These are phyloP conservation scores for Miltochrista miniata DNA, from an alignment of 2,888 invertebrate genomes.

Conservation along the genomic window DNA sequence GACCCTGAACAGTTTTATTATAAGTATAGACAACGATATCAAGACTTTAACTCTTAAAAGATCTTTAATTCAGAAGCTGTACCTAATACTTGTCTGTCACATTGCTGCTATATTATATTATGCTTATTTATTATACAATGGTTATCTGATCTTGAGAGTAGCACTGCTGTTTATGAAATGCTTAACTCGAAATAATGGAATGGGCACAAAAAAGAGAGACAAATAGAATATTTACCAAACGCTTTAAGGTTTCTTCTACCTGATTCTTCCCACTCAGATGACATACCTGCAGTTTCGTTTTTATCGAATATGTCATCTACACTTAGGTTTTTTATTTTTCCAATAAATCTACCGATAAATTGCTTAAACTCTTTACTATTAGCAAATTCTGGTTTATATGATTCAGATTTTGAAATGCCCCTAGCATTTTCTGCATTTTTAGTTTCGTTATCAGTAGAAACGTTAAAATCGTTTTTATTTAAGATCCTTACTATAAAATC, in stretches of 20 bases:
- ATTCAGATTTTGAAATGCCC: neutral
- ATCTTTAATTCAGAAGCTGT: too few relatives aligned
- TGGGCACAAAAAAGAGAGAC: too few relatives aligned
- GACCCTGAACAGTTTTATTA: too few relatives aligned
- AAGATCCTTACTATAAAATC: constrained; percentile 31
- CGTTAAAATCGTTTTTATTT: constrained; percentile 12
- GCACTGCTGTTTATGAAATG: too few relatives aligned
- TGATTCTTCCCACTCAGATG: neutral
- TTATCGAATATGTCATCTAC: constrained; percentile 11
- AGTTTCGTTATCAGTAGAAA: neutral
- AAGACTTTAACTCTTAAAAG: too few relatives aligned
- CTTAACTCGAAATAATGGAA: too few relatives aligned
- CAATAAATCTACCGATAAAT: constrained; percentile 14
- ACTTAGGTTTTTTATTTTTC: constrained; percentile 13
- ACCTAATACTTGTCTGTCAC: too few relatives aligned
- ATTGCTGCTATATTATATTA: too few relatives aligned
- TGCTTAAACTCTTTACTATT: constrained; percentile 20
- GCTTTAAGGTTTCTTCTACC: constrained; percentile 18
- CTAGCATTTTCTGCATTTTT: neutral
- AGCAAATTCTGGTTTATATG: neutral
- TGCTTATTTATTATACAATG: too few relatives aligned
- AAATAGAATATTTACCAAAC: constrained; percentile 31
- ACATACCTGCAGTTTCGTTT: neutral
- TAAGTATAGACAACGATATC: too few relatives aligned
- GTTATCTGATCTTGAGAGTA: too few relatives aligned